Conservation (phyloP, 2,888 invertebrate genomes). For the Villa cingulata region DNA sequence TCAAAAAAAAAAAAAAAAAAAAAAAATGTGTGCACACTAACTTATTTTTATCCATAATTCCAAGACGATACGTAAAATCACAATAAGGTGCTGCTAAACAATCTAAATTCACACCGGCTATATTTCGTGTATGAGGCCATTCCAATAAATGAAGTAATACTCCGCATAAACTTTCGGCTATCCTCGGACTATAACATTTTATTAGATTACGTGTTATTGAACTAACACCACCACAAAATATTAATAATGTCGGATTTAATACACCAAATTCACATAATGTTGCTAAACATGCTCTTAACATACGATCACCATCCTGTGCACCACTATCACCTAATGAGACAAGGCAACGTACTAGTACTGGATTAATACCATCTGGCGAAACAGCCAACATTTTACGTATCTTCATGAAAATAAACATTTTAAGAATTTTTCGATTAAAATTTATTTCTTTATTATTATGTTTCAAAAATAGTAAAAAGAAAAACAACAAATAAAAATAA, state of each 20-base stretch:
- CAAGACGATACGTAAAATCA: slow-evolving; percentile 68
- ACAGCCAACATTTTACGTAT: slow-evolving; percentile 47
- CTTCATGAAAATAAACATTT: slow-evolving; percentile 15
- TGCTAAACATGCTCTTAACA: slow-evolving; percentile 73
- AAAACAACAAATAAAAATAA: neutral
- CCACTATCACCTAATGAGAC: slow-evolving; percentile 71
- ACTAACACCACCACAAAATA: slow-evolving; percentile 69
- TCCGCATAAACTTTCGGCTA: slow-evolving; percentile 82
- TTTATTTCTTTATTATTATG: too few relatives aligned
- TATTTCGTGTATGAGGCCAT: slow-evolving; percentile 63
- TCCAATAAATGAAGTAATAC: slow-evolving; percentile 74
- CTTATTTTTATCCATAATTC: slow-evolving; percentile 60
- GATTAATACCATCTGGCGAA: slow-evolving; percentile 55
- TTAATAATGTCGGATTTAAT: slow-evolving; percentile 65
- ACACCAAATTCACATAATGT: slow-evolving; percentile 81
- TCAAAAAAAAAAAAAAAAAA: too few relatives aligned
- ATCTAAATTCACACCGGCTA: slow-evolving; percentile 66
- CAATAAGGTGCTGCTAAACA: slow-evolving; percentile 87
- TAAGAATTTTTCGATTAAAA: too few relatives aligned
- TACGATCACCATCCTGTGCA: slow-evolving; percentile 58
- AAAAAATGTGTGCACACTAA: slow-evolving; percentile 30
- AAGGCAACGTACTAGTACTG: slow-evolving; percentile 62
- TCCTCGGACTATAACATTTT: slow-evolving; percentile 74
- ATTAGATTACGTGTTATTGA: slow-evolving; percentile 70
- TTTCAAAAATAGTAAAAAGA: too few relatives aligned